Base-by-base conservation (phyloP, 2,113 vertebrate genomes). In the Notiomystis cincta region DNA sequence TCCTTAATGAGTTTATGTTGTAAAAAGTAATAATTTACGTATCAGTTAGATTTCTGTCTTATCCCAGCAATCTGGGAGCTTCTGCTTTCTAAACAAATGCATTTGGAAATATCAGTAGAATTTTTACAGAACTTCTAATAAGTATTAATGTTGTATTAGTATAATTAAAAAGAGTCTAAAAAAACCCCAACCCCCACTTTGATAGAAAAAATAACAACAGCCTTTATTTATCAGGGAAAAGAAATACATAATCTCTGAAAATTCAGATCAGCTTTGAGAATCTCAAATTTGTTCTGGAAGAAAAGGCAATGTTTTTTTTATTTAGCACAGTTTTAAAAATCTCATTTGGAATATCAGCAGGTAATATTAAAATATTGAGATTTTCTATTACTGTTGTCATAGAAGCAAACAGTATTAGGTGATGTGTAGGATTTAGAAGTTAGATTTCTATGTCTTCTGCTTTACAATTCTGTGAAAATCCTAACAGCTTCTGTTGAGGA, bases 401-500 rank as follows among this genome's bases (percentile, higher is more conserved):
- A n/a, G 35, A 54, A 96, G 27, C 5, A 22, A 50, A 30, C 2
- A 28, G 7, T 38, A 62, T 40, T 33, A 48, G 24, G 3, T 30
- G 35, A 38, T 16, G 3, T 37, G 9, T 21, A 42, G 51, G 10
- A 58, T 72, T 60, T 87, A 28, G 42, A 71, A 83, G 17, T 82
- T 9, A 13, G 1, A 37, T 78, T 72, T 75, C 16, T 45, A 2
- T 73, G 50, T 76, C 94, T 88, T 62, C 23, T 67, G 3, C 15
- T 65, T 57, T 42, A 15, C 71, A 24, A 37, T 57, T 65, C n/a
- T 76, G 38, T 89, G 64, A 81, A 91, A 91, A 89, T 64, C 57
- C 45, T 47, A 25, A 10, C 27, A 92, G 2, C 7, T 45, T 69
- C 11, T 84, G 23, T 53, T 51, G 78, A 82, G 40, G 23, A 81